phyloP scores from a whole-genome alignment of 2,113 vertebrate genomes.

The Arizona elegans region DNA sequence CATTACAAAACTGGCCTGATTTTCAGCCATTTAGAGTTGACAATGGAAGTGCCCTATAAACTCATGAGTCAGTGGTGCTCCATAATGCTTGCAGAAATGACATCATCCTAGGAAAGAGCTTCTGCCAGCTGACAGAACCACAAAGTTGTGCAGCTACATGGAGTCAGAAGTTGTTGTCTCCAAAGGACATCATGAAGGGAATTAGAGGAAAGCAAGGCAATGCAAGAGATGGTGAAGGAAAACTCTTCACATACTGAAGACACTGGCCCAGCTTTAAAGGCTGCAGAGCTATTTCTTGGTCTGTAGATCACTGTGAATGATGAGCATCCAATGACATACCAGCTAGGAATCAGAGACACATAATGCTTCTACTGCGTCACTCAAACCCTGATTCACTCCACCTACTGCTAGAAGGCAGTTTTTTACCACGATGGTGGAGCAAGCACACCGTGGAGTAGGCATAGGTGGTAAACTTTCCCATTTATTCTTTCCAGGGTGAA shows the following conservation, averaged over 20 bases:
- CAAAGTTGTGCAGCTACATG: neutral
- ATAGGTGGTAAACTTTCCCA: constrained; percentile 90
- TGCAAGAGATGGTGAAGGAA: neutral
- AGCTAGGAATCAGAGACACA: constrained; percentile 78
- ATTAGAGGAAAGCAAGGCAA: neutral
- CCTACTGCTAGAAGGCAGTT: constrained; percentile 91
- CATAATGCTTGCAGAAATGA: neutral
- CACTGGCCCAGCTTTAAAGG: neutral
- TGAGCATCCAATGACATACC: accelerated
- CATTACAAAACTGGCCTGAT: accelerated
- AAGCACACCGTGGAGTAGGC: constrained; percentile 90
- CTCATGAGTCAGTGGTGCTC: neutral
- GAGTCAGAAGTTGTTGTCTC: neutral
- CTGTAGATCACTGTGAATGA: neutral
- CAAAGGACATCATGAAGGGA: neutral
- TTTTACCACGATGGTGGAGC: constrained; percentile 84
- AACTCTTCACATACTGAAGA: neutral
- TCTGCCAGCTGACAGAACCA: neutral
- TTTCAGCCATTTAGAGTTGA: neutral
- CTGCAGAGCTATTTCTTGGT: neutral
- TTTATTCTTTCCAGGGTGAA: constrained; percentile 87
- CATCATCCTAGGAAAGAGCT: neutral
- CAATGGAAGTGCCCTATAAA: neutral
- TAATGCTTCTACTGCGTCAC: constrained; percentile 87
- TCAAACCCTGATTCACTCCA: constrained; percentile 92